Percentiles rank a stretch among this genome's conserved stretches.
These are phyloP conservation scores for Scomberomorus guttatus DNA, from an alignment of 2,797 vertebrate genomes.

Conservation along the genomic window DNA sequence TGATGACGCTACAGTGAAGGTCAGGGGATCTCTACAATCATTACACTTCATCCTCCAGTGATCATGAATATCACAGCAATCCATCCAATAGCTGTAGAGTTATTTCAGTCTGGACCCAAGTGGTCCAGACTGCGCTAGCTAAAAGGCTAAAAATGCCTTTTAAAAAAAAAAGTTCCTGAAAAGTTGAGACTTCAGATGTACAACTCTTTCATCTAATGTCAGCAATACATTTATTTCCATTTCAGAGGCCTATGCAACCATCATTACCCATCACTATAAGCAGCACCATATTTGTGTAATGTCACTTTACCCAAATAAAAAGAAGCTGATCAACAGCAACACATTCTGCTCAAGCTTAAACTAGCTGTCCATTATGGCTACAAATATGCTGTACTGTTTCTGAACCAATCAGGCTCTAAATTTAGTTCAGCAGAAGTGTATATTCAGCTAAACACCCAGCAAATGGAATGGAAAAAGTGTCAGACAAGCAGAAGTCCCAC, in stretches of 20 bases:
- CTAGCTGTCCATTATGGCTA: constrained; percentile 39
- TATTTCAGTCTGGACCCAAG: neutral
- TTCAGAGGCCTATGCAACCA: neutral
- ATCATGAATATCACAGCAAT: no score
- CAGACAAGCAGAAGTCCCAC: constrained; percentile 65
- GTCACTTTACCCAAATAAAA: constrained; percentile 29
- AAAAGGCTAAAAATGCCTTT: no score
- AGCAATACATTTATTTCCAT: neutral
- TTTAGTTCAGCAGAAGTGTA: constrained; percentile 60
- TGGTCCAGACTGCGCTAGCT: no score
- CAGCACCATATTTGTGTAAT: constrained; percentile 3
- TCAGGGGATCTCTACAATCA: no score
- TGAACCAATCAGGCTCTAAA: constrained; percentile 60
- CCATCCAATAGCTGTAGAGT: no score
- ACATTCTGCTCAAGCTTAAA: constrained; percentile 17
- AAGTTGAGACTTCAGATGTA: neutral
- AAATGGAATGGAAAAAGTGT: constrained; percentile 66
- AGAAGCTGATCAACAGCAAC: constrained; percentile 26
- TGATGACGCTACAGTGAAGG: no score
- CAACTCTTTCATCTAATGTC: neutral
- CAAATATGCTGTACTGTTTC: constrained; percentile 39
- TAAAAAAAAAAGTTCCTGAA: neutral
- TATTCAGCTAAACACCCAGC: constrained; percentile 69
- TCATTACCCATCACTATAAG: constrained; percentile 6
- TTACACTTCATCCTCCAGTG: no score